Percentiles rank a stretch among this genome's conserved stretches.
Conservation (phyloP, 2,113 vertebrate genomes). For the Laterallus jamaicensis region DNA sequence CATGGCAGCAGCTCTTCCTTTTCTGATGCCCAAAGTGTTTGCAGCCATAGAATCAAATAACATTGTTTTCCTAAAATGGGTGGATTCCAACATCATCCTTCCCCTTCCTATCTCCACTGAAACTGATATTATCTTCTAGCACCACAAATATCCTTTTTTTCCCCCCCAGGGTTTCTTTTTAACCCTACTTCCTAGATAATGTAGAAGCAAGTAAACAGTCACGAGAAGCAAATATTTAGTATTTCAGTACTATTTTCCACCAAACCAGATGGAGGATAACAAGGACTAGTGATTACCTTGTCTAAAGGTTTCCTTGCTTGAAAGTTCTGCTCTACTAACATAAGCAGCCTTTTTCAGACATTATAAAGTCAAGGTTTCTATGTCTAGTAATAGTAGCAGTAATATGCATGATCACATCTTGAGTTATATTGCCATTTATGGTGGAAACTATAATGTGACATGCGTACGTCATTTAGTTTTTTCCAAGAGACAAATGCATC, state of each 20-base stretch:
- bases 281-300: background rate
- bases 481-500: background rate
- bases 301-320: background rate
- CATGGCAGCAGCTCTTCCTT: background rate
- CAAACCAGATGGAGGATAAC: background rate
- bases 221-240: background rate
- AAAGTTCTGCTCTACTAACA: background rate
- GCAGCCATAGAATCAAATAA: background rate
- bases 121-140: background rate
- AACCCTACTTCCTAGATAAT: background rate
- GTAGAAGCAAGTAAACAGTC: background rate
- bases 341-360: background rate
- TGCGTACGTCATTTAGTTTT: background rate
- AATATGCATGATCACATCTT: background rate
- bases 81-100: background rate
- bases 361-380: background rate
- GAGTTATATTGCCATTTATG: background rate
- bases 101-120: background rate
- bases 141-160: background rate
- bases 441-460: background rate
- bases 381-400: background rate
- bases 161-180: background rate
- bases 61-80: background rate
- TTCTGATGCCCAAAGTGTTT: background rate
- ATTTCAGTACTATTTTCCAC: background rate